Conservation (phyloP, 64 coral and sea anemone genomes). For the Dendronephthya gigantea region DNA sequence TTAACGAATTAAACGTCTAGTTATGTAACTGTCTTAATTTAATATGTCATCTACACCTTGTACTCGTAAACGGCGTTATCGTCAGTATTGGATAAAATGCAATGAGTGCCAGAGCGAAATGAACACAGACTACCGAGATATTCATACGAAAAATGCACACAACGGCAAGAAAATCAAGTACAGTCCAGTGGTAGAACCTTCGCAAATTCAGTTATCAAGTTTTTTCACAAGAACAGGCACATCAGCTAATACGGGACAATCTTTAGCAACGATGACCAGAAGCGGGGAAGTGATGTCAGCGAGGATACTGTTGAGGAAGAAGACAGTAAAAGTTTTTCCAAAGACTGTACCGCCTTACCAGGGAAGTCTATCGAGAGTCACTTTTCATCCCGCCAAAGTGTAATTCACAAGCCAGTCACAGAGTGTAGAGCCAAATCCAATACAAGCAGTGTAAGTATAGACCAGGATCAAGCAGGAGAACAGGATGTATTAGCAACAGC, state of each 20-base stretch:
- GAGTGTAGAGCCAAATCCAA: neutral
- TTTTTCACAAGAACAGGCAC: neutral
- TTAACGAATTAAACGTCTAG: no score
- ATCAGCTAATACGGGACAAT: neutral
- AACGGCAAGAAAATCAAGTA: neutral
- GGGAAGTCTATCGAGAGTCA: neutral
- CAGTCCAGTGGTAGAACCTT: neutral
- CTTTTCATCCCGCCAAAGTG: neutral
- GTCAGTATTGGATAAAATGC: neutral
- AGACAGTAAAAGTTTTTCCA: no score
- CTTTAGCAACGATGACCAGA: neutral
- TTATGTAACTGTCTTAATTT: no score
- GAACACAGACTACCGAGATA: neutral
- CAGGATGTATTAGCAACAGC: neutral
- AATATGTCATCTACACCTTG: conserved; percentile 1
- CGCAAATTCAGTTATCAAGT: neutral
- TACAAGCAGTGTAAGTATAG: neutral
- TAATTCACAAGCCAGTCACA: neutral
- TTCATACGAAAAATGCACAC: neutral
- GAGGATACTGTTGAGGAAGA: neutral
- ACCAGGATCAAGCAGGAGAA: neutral
- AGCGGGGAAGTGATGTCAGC: neutral
- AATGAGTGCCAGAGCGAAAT: neutral
- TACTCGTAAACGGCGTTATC: neutral
- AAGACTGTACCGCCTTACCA: no score